A percentile compares a stretch with the other conserved stretches of the same genome.
Conservation (phyloP, 2,113 vertebrate species). For the Protobothrops flavoviridis region DNA sequence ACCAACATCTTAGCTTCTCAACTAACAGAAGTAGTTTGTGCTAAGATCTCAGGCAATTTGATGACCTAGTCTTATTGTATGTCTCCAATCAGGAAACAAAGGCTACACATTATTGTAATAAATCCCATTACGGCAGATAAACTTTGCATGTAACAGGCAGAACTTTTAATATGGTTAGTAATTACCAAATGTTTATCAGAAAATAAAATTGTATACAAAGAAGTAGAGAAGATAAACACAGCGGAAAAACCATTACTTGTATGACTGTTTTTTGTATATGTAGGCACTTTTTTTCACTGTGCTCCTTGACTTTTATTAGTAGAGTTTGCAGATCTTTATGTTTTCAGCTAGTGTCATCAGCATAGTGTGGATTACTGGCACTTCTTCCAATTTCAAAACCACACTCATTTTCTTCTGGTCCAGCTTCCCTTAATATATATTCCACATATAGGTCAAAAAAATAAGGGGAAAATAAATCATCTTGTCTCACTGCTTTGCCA, state of each 20-base stretch:
- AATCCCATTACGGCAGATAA: neutral
- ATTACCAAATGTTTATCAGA: neutral
- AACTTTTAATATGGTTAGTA: neutral
- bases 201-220: neutral
- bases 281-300: neutral
- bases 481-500: neutral
- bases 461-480: neutral
- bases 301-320: neutral
- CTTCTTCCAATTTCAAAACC: neutral
- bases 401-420: neutral
- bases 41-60: neutral
- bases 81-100: neutral
- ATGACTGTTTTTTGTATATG: neutral
- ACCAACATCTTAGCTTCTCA: neutral
- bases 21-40: neutral
- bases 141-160: neutral
- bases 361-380: neutral
- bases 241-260: neutral
- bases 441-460: neutral
- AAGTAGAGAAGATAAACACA: neutral
- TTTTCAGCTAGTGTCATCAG: neutral
- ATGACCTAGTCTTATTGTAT: neutral
- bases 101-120: neutral
- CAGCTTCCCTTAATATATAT: neutral
- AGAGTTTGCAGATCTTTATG: neutral